A percentile compares a stretch with the other conserved stretches of the same genome.
Conservation (phyloP, 2,113 vertebrate species). For the Tachuris rubrigastra region DNA sequence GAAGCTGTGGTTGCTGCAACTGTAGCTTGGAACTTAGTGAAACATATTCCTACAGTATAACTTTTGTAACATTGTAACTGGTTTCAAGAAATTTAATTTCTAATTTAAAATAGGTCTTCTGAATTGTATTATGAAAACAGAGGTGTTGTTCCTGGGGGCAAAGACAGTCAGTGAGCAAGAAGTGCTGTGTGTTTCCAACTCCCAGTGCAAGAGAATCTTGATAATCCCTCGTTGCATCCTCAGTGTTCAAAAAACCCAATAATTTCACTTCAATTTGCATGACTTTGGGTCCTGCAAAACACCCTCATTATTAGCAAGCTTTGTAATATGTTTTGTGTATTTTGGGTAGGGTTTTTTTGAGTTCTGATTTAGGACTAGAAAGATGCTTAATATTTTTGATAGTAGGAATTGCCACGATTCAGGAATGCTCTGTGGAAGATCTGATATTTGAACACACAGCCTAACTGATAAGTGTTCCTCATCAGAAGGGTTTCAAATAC, state of each 20-base stretch:
- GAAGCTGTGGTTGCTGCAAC: neutral
- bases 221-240: neutral
- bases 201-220: neutral
- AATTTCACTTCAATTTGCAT: neutral
- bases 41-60: neutral
- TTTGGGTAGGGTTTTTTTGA: neutral
- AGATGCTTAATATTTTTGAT: neutral
- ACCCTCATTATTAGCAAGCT: neutral
- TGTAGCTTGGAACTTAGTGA: neutral
- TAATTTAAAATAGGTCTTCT: neutral
- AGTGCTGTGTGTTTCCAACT: neutral
- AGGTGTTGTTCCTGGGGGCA: neutral
- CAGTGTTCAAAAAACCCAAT: neutral
- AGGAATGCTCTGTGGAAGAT: neutral
- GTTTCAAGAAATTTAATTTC: neutral
- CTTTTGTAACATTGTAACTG: neutral
- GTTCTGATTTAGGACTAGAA: neutral
- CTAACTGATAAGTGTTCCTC: neutral
- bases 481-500: neutral
- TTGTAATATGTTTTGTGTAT: neutral
- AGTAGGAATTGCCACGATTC: neutral
- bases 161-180: neutral
- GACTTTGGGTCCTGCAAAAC: neutral
- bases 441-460: neutral
- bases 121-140: neutral